Conservation (phyloP, 2,888 invertebrate genomes). For the Coelogynopora nodosa region DNA sequence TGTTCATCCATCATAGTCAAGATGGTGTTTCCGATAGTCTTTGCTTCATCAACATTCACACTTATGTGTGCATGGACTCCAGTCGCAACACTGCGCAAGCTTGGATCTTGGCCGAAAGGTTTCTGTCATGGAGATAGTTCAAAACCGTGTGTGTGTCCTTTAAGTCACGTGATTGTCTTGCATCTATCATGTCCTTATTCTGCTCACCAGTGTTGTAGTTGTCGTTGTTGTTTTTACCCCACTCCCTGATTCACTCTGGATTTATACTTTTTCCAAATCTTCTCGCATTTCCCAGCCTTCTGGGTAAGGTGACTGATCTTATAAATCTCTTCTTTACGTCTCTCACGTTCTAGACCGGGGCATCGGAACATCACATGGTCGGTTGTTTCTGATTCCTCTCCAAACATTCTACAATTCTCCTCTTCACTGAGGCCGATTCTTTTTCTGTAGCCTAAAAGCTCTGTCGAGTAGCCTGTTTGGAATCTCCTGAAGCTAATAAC, state of each 20-base stretch:
- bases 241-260: neutral
- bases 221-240: neutral
- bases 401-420: neutral
- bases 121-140: too few species aligned
- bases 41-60: too few species aligned
- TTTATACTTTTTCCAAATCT: neutral
- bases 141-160: too few species aligned
- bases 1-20: too few species aligned
- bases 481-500: neutral
- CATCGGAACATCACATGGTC: neutral
- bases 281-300: neutral
- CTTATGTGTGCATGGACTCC: too few species aligned
- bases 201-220: too few species aligned
- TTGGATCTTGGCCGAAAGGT: too few species aligned
- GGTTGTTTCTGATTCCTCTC: neutral
- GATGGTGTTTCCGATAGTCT: too few species aligned
- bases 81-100: too few species aligned
- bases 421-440: slow-evolving; percentile 1
- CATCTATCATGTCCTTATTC: too few species aligned
- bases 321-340: neutral
- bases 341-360: neutral
- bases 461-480: neutral
- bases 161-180: too few species aligned
- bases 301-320: neutral
- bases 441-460: slow-evolving; percentile 8